A percentile compares a stretch with the other conserved stretches of the same genome.
phyloP scores from a whole-genome alignment of 2,888 invertebrate genomes.

The Scaptomyza flava region DNA sequence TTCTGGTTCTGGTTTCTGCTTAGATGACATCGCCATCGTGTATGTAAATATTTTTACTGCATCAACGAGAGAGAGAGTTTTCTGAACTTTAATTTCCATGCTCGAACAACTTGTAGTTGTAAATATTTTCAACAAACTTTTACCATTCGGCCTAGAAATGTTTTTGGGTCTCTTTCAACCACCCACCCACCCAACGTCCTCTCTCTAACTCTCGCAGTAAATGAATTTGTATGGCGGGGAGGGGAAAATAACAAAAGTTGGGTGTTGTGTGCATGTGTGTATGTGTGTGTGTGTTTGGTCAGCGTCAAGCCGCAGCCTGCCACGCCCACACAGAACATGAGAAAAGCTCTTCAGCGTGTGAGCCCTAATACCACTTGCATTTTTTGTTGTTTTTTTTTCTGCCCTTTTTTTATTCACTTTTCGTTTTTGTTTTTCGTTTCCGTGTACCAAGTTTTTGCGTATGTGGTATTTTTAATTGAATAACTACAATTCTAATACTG shows the following conservation, averaged over 20 bases:
- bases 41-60: conserved; percentile 29
- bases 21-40: conserved; percentile 29
- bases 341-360: conserved; percentile 32
- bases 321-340: conserved; percentile 28
- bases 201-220: neutral
- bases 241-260: conserved; percentile 37
- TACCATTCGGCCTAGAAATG: conserved; percentile 56
- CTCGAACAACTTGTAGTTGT: conserved; percentile 26
- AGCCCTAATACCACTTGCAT: conserved; percentile 67
- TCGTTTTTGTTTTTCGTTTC: conserved; percentile 14
- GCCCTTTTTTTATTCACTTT: conserved; percentile 6
- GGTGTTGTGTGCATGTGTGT: conserved; percentile 18
- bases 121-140: conserved; percentile 62
- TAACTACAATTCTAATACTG: conserved; percentile 61
- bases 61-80: conserved; percentile 1
- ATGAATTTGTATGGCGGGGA: conserved; percentile 5
- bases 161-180: conserved; percentile 4
- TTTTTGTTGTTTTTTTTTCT: conserved; percentile 31
- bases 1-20: neutral
- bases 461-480: conserved; percentile 69
- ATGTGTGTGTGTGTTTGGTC: conserved; percentile 34
- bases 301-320: conserved; percentile 43
- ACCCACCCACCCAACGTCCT: neutral
- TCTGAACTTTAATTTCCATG: conserved; percentile 52
- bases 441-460: conserved; percentile 37